Evolutionary conservation across 2,888 invertebrate genomes (phyloP).

Genomic region (Eupithecia subumbrata): DNA sequence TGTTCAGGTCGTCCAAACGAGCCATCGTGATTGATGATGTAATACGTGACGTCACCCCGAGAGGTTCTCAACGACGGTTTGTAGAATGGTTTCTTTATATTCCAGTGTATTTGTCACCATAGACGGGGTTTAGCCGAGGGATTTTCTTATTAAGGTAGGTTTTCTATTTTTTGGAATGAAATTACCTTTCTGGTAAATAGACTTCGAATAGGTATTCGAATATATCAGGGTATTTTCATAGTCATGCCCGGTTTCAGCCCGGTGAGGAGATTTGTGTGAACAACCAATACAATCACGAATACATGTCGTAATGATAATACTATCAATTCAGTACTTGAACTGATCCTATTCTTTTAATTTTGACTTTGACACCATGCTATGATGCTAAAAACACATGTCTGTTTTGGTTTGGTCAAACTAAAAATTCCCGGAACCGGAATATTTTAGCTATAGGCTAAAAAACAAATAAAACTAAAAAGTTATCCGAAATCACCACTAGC

Average conservation of each 20-base stretch:
- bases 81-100: constrained; percentile 29
- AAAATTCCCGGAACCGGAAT: background rate
- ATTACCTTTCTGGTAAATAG: background rate
- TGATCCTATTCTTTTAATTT: background rate
- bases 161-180: background rate
- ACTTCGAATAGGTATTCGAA: background rate
- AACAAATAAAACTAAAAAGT: background rate
- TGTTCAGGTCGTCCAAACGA: background rate
- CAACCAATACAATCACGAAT: background rate
- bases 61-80: constrained; percentile 35
- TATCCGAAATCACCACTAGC: background rate
- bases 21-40: constrained; percentile 39
- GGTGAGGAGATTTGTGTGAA: background rate
- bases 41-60: constrained; percentile 29
- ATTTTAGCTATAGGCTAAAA: background rate
- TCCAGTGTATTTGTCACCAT: constrained; percentile 34
- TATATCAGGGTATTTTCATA: background rate
- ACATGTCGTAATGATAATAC: background rate
- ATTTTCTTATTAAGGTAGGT: constrained; percentile 12
- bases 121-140: constrained; percentile 12
- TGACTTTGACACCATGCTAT: background rate
- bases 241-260: background rate
- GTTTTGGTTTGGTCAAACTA: background rate
- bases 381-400: background rate
- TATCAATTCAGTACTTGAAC: too few species aligned